Conservation (phyloP, 2,888 invertebrate genomes). For the Embidobia sp. region DNA sequence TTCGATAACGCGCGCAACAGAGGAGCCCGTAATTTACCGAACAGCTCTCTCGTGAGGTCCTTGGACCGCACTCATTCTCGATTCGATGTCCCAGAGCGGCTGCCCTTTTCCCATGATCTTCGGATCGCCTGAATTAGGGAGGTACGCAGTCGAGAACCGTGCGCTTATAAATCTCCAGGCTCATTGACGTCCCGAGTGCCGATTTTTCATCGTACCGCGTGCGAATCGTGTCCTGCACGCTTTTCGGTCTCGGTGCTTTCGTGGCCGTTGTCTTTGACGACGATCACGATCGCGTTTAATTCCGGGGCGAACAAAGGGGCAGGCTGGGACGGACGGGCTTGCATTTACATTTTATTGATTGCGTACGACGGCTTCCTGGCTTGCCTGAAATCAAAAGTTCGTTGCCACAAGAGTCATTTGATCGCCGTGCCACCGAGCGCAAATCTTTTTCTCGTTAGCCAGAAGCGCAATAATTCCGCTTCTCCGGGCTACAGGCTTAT, state of each 20-base stretch:
- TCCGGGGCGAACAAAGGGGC: too few relatives aligned
- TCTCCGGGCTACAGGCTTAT: conserved; percentile 66
- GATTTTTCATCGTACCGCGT: conserved; percentile 55
- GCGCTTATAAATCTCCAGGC: conserved; percentile 62
- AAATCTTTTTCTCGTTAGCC: conserved; percentile 75
- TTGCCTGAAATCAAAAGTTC: conserved; percentile 48
- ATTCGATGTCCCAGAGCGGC: conserved; percentile 67
- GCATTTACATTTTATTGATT: conserved; percentile 56
- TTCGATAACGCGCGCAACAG: conserved; percentile 60
- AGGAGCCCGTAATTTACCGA: conserved; percentile 63
- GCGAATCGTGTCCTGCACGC: conserved; percentile 36
- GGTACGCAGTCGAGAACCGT: conserved; percentile 65
- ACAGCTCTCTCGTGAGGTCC: conserved; percentile 60
- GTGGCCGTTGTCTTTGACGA: conserved; percentile 19
- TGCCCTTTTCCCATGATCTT: conserved; percentile 68
- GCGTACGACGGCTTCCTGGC: background rate
- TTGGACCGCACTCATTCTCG: conserved; percentile 65
- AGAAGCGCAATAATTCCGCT: conserved; percentile 65
- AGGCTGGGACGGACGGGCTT: background rate
- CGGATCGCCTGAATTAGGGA: conserved; percentile 68
- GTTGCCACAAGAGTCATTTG: conserved; percentile 40
- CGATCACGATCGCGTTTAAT: conserved; percentile 12
- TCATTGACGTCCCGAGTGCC: conserved; percentile 57
- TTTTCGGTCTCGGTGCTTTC: conserved; percentile 34
- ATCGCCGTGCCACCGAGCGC: conserved; percentile 3